These are phyloP conservation scores for Paramormyrops hopkinsi DNA, from an alignment of 2,797 vertebrate species.

Conservation along the genomic window DNA sequence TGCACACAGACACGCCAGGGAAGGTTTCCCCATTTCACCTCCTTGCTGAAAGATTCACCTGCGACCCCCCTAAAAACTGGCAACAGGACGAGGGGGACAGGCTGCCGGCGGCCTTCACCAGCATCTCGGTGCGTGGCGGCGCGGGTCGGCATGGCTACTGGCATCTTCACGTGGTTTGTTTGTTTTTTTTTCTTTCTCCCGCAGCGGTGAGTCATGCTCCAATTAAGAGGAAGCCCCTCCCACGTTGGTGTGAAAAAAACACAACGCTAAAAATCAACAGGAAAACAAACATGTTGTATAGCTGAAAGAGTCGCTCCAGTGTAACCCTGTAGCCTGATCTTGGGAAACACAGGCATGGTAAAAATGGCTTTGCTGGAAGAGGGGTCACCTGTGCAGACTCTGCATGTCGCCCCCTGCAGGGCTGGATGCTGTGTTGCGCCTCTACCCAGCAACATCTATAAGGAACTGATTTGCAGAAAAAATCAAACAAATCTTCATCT, in stretches of 20 bases:
- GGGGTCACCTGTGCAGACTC: background rate
- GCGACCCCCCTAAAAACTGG: background rate
- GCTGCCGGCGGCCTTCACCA: background rate
- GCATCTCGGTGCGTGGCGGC: background rate
- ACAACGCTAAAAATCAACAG: background rate
- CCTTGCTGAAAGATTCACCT: background rate
- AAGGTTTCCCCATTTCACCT: background rate
- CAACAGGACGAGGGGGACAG: background rate
- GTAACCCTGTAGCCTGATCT: background rate
- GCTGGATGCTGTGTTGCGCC: background rate
- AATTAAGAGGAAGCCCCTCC: conserved; percentile 11
- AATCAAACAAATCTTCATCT: background rate
- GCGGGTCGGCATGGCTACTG: background rate
- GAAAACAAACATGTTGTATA: background rate
- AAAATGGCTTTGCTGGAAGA: background rate
- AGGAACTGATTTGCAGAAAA: background rate
- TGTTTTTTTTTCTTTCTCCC: background rate
- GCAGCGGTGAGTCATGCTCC: conserved; percentile 18
- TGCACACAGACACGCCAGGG: background rate
- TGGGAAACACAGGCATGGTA: background rate
- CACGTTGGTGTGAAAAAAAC: background rate
- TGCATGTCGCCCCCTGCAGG: background rate
- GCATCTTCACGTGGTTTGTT: background rate
- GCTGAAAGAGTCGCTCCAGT: background rate
- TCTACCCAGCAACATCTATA: background rate